Percentiles rank a stretch among this genome's conserved stretches.
These are phyloP conservation scores for Cordilura impudica DNA, from an alignment of 2,888 invertebrate species.

Conservation along the genomic window DNA sequence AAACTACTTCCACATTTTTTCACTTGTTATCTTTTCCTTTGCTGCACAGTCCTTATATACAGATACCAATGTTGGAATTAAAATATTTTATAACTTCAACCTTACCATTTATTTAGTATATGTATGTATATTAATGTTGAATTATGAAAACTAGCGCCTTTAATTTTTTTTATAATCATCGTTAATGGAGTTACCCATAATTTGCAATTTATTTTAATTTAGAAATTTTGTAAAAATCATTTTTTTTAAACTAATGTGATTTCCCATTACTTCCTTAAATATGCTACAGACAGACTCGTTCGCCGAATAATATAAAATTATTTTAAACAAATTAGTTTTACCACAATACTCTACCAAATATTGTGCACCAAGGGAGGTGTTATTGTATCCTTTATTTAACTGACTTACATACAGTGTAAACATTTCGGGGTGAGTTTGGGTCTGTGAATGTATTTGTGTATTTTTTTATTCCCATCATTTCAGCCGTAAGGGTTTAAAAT, in stretches of 20 bases:
- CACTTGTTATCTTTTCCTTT: no score
- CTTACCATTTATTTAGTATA: no score
- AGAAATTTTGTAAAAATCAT: constrained; percentile 32
- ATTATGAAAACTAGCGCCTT: not conserved
- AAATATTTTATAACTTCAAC: no score
- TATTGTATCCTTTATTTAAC: constrained; percentile 51
- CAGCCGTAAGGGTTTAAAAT: constrained; percentile 56
- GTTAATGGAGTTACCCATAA: constrained; percentile 25
- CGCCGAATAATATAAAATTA: not conserved
- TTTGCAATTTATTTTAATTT: constrained; percentile 53
- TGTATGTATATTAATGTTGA: no score
- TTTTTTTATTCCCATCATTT: constrained; percentile 52
- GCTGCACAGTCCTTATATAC: no score
- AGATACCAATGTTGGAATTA: no score
- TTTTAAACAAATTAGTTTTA: constrained; percentile 61
- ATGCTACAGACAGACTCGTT: not conserved
- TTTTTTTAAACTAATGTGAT: constrained; percentile 46
- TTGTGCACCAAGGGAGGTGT: constrained; percentile 56
- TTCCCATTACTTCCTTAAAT: constrained; percentile 28
- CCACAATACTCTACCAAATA: constrained; percentile 55
- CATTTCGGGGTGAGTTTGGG: constrained; percentile 11
- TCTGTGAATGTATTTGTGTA: not conserved
- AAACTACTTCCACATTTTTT: no score
- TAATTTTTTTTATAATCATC: not conserved
- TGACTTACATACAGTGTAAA: not conserved